A percentile compares a stretch with the other conserved stretches of the same genome.
Conservation (phyloP, 2,888 invertebrate species). For the Scaptomyza caliginosa region DNA sequence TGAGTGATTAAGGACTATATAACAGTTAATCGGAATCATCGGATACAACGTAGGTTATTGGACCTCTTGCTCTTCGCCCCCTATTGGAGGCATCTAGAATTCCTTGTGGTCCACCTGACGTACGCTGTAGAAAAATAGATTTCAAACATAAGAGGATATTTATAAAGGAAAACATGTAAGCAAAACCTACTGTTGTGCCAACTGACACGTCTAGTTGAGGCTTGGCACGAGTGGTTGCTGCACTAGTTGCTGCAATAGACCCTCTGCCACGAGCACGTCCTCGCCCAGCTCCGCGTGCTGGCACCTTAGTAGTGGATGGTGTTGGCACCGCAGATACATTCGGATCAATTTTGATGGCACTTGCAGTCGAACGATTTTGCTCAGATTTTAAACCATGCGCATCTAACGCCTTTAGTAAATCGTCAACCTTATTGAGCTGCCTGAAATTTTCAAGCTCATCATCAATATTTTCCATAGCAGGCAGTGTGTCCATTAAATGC, state of each 20-base stretch:
- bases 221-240: conserved; percentile 41
- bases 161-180: neutral
- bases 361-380: neutral
- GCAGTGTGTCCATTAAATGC: conserved; percentile 85
- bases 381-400: conserved; percentile 41
- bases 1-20: neutral
- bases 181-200: conserved; percentile 36
- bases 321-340: neutral
- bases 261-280: conserved; percentile 56
- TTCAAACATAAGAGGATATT: neutral
- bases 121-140: conserved; percentile 20
- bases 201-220: conserved; percentile 66
- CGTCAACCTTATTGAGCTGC: conserved; percentile 72
- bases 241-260: conserved; percentile 18
- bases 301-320: conserved; percentile 11
- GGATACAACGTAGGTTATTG: conserved; percentile 34
- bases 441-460: conserved; percentile 85
- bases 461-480: conserved; percentile 85
- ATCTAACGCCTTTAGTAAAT: conserved; percentile 74
- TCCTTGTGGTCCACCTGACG: conserved; percentile 28
- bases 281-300: conserved; percentile 45
- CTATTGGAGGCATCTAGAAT: conserved; percentile 27
- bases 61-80: conserved; percentile 18
- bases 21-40: conserved; percentile 64
- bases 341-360: conserved; percentile 8